Base-by-base conservation (phyloP, 2,113 vertebrate species). In the Ailurus styani region DNA sequence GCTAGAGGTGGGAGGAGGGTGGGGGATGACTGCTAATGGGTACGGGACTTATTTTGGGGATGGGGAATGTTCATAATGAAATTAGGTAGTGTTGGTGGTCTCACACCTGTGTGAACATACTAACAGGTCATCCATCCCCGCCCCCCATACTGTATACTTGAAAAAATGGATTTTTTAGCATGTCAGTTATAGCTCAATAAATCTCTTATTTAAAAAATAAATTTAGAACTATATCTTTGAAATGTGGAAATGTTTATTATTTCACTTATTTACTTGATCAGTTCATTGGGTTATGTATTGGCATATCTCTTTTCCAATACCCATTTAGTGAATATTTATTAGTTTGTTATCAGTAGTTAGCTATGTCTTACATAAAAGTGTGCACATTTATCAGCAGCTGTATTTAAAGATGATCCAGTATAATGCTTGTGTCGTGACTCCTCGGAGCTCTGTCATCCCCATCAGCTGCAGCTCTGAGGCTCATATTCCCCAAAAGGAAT, bases 1-100 rank as follows among this genome's bases (percentile, higher is more conserved):
- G 50, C 57, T 13, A 0, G 11, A 1, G 5, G 8, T 11, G 54
- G 11, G 40, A 17, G 14, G 4, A 1, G 11, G 9, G 5, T 7
- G 20, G 9, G 12, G 40, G 2, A 40, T 37, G 77, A 8, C 1
- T 5, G 21, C 34, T 57, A 13, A 12, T 13, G 34, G 29, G 11
- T 31, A 1, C 6, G 12, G 20, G 54, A 5, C 13, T 40, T 27
- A 0, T 37, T n/a, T 2, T 2, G 52, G 12, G 20, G 25, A 15
- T 8, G 31, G 47, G 31, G 17, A 29, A 50, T 64, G 13, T 42
- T 37, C n/a, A n/a, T n/a, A n/a, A 52, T 83, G 29, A 72, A 83
- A 72, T 72, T 23, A 72, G 87, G 47, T 5, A 34, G 23, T 62
- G 5, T 50, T 40, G 75, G 50, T 25, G 62, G 37, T 21, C 7